These are phyloP conservation scores for Pyrocephalus nanus DNA, from an alignment of 2,797 vertebrate species.

Conservation along the genomic window DNA sequence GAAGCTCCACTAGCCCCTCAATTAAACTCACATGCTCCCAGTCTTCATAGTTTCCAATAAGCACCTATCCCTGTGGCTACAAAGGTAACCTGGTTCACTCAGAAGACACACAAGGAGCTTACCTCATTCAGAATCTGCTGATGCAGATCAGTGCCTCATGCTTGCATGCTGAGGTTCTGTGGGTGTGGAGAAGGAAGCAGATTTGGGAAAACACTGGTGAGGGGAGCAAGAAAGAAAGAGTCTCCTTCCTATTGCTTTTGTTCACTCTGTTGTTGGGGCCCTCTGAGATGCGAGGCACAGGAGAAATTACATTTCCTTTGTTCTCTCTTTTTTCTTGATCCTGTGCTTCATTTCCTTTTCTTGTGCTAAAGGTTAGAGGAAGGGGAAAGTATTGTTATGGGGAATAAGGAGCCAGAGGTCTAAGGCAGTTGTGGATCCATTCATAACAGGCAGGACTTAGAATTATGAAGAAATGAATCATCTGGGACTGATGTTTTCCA, in stretches of 20 bases:
- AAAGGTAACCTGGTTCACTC: background rate
- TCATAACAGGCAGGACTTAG: background rate
- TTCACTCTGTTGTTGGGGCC: background rate
- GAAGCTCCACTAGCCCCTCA: background rate
- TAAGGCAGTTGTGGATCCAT: background rate
- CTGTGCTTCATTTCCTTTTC: conserved; percentile 3
- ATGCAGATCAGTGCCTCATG: background rate
- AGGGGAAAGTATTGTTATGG: background rate
- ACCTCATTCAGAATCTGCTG: background rate
- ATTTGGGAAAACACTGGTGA: background rate
- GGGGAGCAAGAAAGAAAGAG: background rate
- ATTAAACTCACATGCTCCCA: background rate
- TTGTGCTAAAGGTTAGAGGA: background rate
- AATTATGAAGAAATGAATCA: background rate
- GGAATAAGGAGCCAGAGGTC: background rate
- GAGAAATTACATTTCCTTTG: background rate
- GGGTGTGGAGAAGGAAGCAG: background rate
- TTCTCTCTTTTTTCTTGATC: background rate
- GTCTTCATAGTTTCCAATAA: background rate
- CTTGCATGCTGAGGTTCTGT: background rate
- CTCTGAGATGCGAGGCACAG: background rate
- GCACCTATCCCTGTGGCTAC: background rate
- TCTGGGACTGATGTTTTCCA: background rate
- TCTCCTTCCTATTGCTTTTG: background rate
- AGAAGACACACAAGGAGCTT: background rate